Evolutionary conservation across 2,888 invertebrate species (phyloP).

Genomic region (Megaustenia siamemsis): DNA sequence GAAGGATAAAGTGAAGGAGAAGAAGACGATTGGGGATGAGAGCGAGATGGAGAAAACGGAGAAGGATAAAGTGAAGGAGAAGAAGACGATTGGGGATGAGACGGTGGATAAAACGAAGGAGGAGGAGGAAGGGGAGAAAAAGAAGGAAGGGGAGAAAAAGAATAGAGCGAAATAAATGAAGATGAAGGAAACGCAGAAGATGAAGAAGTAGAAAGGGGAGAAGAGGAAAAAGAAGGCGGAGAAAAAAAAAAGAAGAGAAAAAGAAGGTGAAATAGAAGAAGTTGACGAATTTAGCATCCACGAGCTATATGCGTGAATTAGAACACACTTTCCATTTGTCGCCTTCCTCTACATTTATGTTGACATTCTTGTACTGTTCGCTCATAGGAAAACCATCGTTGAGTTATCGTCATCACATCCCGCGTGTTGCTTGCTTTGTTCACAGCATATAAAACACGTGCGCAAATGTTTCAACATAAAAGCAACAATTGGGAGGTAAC

Average conservation of each 20-base stretch:
- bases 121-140: not conserved
- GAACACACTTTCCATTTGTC: too few relatives aligned
- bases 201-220: not conserved
- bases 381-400: too few relatives aligned
- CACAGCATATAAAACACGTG: too few relatives aligned
- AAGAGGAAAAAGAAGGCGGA: not conserved
- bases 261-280: too few relatives aligned
- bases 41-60: not conserved
- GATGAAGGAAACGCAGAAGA: slow-evolving; percentile 6
- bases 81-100: not conserved
- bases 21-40: slow-evolving; percentile 2
- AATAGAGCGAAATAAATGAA: not conserved
- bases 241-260: not conserved
- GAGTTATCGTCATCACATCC: too few relatives aligned
- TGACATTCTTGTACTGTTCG: too few relatives aligned
- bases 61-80: not conserved
- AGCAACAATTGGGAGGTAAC: too few relatives aligned
- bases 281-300: too few relatives aligned
- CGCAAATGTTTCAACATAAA: too few relatives aligned
- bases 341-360: too few relatives aligned
- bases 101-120: not conserved
- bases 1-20: not conserved
- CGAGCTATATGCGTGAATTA: too few relatives aligned
- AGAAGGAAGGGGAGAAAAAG: not conserved
- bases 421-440: too few relatives aligned